phyloP scores from a whole-genome alignment of 2,888 invertebrate genomes.

The Julus scanicus region DNA sequence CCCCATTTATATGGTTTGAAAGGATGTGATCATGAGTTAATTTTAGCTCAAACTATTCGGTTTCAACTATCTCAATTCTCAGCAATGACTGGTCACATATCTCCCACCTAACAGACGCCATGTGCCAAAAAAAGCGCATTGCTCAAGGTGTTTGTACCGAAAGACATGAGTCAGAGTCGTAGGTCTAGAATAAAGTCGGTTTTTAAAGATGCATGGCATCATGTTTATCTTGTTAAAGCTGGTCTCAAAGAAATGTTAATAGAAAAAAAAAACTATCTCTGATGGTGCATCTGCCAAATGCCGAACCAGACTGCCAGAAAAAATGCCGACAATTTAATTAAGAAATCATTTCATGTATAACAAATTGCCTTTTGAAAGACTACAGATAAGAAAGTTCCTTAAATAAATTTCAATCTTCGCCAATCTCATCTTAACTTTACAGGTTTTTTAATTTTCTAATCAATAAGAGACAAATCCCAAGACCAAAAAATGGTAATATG shows the following conservation, averaged over 20 bases:
- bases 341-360: not conserved
- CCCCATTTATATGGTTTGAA: slow-evolving; percentile 15
- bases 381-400: not conserved
- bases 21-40: slow-evolving; percentile 26
- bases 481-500: no score
- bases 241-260: not conserved
- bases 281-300: not conserved
- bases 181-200: not conserved
- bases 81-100: slow-evolving; percentile 38
- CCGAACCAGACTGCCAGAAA: not conserved
- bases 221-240: not conserved
- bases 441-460: no score
- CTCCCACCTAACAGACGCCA: slow-evolving; percentile 30
- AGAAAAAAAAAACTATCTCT: not conserved
- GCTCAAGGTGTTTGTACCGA: slow-evolving; percentile 30
- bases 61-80: not conserved
- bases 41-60: slow-evolving; percentile 34
- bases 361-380: not conserved
- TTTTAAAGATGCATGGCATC: not conserved
- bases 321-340: not conserved
- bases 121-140: slow-evolving; percentile 43
- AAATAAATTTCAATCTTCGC: not conserved
- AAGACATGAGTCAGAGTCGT: not conserved
- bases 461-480: no score
- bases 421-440: not conserved